A percentile compares a stretch with the other conserved stretches of the same genome.
phyloP scores from a whole-genome alignment of 2,888 invertebrate genomes.

The Drosophila lacicola region DNA sequence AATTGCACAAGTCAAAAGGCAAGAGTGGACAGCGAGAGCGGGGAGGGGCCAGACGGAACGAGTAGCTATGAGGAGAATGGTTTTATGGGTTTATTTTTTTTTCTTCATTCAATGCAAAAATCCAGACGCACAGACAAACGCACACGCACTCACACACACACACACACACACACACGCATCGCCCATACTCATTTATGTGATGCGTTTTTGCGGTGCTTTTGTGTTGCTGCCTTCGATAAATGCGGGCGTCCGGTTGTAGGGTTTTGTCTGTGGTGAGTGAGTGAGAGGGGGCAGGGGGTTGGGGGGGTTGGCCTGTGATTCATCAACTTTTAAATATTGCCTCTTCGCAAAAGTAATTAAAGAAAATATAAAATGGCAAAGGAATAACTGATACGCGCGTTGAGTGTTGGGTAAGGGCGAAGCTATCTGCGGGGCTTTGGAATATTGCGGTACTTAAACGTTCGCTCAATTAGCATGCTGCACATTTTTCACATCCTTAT shows the following conservation, averaged over 20 bases:
- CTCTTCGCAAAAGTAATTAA: constrained; percentile 50
- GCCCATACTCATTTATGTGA: constrained; percentile 4
- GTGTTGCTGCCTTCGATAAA: constrained; percentile 36
- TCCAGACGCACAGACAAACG: constrained; percentile 10
- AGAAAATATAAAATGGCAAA: constrained; percentile 35
- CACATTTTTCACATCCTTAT: constrained; percentile 76
- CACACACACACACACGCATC: constrained; percentile 12
- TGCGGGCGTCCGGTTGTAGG: constrained; percentile 41
- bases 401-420: background rate
- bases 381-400: constrained; percentile 35
- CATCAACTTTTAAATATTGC: constrained; percentile 56
- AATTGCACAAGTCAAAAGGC: constrained; percentile 61
- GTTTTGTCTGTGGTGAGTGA: background rate
- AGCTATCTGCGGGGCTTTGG: background rate
- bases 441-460: constrained; percentile 30
- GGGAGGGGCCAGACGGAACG: background rate
- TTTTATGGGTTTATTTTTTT: constrained; percentile 29
- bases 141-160: constrained; percentile 3
- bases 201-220: constrained; percentile 51
- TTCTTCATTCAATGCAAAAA: constrained; percentile 43
- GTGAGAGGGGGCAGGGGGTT: background rate
- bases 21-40: background rate
- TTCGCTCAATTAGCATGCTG: constrained; percentile 71
- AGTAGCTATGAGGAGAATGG: constrained; percentile 6
- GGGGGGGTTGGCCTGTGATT: constrained; percentile 43